These are phyloP conservation scores for Chrysopilus asiliformis DNA, from an alignment of 2,888 invertebrate genomes.

Conservation along the genomic window DNA sequence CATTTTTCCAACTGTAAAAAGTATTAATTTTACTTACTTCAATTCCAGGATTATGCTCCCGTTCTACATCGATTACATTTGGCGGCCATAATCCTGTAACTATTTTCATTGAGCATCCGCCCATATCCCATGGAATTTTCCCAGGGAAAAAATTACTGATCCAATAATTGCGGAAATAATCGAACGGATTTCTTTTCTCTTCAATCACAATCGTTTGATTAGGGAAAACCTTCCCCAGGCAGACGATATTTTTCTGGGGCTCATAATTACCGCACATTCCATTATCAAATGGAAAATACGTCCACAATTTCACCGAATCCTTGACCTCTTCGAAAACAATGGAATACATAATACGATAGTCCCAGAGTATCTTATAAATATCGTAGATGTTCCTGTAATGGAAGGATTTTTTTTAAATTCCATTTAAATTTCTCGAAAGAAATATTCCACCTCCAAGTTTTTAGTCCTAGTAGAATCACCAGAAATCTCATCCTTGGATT, in stretches of 20 bases:
- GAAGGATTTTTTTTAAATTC: too few relatives aligned
- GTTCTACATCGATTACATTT: conserved; percentile 11
- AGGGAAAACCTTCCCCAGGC: not conserved
- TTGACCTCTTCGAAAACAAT: conserved; percentile 3
- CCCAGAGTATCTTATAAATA: not conserved
- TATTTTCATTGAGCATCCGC: conserved; percentile 8
- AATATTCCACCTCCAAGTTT: not conserved
- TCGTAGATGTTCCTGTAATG: not conserved
- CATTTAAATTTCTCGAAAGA: too few relatives aligned
- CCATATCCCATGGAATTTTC: conserved; percentile 9
- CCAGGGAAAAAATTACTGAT: conserved; percentile 6
- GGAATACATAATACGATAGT: conserved; percentile 6
- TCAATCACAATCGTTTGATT: not conserved
- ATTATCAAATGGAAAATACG: conserved; percentile 10
- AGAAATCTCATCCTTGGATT: conserved; percentile 1
- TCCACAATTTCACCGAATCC: not conserved
- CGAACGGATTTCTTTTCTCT: not conserved
- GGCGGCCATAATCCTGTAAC: conserved; percentile 13
- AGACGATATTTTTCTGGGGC: conserved; percentile 5
- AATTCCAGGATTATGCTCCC: conserved; percentile 9
- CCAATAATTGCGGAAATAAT: not conserved
- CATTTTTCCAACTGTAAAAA: too few relatives aligned
- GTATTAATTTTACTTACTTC: too few relatives aligned
- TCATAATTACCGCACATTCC: conserved; percentile 9
- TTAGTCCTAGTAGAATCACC: not conserved